A percentile compares a stretch with the other conserved stretches of the same genome.
These are phyloP conservation scores for Hymenopus coronatus DNA, from an alignment of 2,888 invertebrate species.

Conservation along the genomic window DNA sequence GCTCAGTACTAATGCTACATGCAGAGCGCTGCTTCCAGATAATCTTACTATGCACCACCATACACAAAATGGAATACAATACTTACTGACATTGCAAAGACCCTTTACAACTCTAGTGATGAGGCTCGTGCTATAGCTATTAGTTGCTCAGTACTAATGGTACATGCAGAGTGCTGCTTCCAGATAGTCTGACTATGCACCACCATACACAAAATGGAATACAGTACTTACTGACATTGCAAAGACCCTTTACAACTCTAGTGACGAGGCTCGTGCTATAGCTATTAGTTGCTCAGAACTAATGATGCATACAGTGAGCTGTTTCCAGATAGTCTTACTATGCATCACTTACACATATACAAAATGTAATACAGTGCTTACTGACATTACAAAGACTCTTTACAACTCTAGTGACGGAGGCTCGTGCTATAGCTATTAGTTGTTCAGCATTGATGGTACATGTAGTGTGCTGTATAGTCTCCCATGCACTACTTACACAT, in stretches of 20 bases:
- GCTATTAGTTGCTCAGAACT: conserved; percentile 46
- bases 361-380: conserved; percentile 29
- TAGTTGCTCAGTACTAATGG: conserved; percentile 45
- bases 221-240: conserved; percentile 41
- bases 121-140: conserved; percentile 47
- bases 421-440: conserved; percentile 45
- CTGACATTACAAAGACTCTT: conserved; percentile 46
- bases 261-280: conserved; percentile 46
- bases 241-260: conserved; percentile 45
- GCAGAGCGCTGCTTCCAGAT: conserved; percentile 44
- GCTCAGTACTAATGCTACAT: conserved; percentile 46
- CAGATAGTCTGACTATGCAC: conserved; percentile 37
- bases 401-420: conserved; percentile 46
- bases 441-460: conserved; percentile 40
- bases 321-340: conserved; percentile 42
- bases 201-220: background rate
- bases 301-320: conserved; percentile 46
- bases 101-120: conserved; percentile 46
- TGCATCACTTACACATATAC: conserved; percentile 3
- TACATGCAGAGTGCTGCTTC: conserved; percentile 46
- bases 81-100: conserved; percentile 44
- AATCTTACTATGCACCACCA: background rate
- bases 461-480: conserved; percentile 34
- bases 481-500: no score
- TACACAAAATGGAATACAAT: background rate